Evolutionary conservation across 1,140 invertebrate genomes (phyloP).

Genomic region (Druon quercuslanigerum): DNA sequence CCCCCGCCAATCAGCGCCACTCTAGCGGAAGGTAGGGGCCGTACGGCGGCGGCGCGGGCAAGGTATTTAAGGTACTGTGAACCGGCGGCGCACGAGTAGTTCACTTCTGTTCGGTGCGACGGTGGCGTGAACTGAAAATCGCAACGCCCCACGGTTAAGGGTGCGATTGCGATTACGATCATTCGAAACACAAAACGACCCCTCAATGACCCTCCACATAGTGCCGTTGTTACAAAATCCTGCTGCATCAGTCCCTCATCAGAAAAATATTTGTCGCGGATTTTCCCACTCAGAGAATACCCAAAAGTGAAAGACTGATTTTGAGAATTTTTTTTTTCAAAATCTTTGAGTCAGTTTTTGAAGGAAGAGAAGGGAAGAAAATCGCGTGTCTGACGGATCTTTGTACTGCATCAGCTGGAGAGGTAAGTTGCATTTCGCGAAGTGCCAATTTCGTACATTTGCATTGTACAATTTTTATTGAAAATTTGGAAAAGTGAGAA

Average conservation of each 20-base stretch:
- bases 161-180: conserved; percentile 50
- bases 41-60: conserved; percentile 65
- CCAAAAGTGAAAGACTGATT: too few species aligned
- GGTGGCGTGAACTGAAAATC: conserved; percentile 66
- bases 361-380: too few species aligned
- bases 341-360: too few species aligned
- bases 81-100: conserved; percentile 75
- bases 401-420: too few species aligned
- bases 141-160: conserved; percentile 50
- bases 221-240: background rate
- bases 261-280: too few species aligned
- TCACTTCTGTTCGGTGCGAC: conserved; percentile 74
- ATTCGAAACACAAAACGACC: conserved; percentile 24
- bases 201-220: conserved; percentile 13
- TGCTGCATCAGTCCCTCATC: background rate
- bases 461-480: too few species aligned
- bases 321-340: too few species aligned
- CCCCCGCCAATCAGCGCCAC: conserved; percentile 70
- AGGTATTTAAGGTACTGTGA: conserved; percentile 76
- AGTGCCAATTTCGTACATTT: too few species aligned
- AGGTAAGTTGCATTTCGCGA: too few species aligned
- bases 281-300: too few species aligned
- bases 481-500: background rate
- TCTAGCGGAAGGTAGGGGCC: conserved; percentile 65
- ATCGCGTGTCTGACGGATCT: too few species aligned